These are phyloP conservation scores for Lophius piscatorius DNA, from an alignment of 2,113 vertebrate genomes.

Conservation along the genomic window DNA sequence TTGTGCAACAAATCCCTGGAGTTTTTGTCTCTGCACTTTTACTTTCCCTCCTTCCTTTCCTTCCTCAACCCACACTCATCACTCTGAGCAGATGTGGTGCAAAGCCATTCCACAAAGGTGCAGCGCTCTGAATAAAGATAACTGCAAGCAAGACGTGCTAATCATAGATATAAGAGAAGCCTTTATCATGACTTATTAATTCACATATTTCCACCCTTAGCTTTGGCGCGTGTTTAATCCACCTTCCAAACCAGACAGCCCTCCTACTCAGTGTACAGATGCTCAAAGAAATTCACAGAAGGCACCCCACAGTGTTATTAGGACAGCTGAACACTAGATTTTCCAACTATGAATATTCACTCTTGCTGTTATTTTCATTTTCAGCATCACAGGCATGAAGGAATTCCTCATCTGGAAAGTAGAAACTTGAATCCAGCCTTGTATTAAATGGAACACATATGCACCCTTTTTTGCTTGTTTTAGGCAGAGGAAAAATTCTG, in stretches of 20 bases:
- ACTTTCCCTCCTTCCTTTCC: background rate
- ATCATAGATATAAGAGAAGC: constrained; percentile 38
- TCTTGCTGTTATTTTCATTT: constrained; percentile 61
- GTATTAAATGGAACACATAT: constrained; percentile 51
- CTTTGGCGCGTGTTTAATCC: constrained; percentile 33
- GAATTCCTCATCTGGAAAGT: constrained; percentile 43
- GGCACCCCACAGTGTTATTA: constrained; percentile 37
- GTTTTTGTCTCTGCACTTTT: constrained; percentile 29
- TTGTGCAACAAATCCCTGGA: constrained; percentile 46
- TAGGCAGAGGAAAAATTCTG: constrained; percentile 47
- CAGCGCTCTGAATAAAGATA: constrained; percentile 21
- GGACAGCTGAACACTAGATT: constrained; percentile 49
- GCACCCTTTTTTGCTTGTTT: constrained; percentile 50
- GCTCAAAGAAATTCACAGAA: constrained; percentile 41
- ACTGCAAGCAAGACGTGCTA: constrained; percentile 28
- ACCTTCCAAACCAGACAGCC: constrained; percentile 36
- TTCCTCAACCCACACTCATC: constrained; percentile 1
- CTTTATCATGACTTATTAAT: constrained; percentile 42
- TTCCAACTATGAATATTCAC: constrained; percentile 58
- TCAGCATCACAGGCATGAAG: constrained; percentile 43
- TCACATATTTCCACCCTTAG: constrained; percentile 7
- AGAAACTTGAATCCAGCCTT: constrained; percentile 42
- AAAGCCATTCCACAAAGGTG: constrained; percentile 14
- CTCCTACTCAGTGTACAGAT: constrained; percentile 38
- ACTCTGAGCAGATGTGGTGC: constrained; percentile 5